Evolutionary conservation across 2,113 vertebrate genomes (phyloP), one percentile per base, ranked within the genome.

Genomic region (Antigone vipio): DNA sequence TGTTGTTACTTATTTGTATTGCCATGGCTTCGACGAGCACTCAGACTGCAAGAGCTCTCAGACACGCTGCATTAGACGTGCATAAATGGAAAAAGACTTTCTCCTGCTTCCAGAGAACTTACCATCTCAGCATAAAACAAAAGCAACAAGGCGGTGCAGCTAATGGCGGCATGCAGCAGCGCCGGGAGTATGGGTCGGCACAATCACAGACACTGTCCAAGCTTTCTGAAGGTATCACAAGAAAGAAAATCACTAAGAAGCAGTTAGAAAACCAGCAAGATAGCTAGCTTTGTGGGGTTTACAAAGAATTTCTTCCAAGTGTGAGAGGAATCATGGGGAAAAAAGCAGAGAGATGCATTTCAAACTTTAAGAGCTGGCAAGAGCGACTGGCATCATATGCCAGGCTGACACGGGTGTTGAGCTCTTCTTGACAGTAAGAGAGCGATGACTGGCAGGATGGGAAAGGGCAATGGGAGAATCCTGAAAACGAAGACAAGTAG

Each of bases 331-430:
- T 80, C 2, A 0, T 19, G 56, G 27, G 18, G 32, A 23, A n/a
- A 50, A 50, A 35, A 3, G 7, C 20, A 18, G 72, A 71, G 47
- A 73, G 45, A 89, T 53, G 35, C 18, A 62, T 79, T 94, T 97
- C 55, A 88, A 76, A 92, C 40, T 89, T 91, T 62, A 69, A 73
- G 53, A 90, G 45, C 15, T 96, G 96, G 95, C 94, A 96, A 27
- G 58, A 77, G 78, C 2, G 8, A 49, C 88, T 90, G 77, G 71
- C 69, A 73, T 96, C 88, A 55, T 88, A 94, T 89, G 88, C 82
- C 82, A 80, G 85, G 59, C 45, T 92, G 94, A 92, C 63, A 93
- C 76, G 95, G 83, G 92, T 96, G 96, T 92, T 93, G 94, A 96
- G 92, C 45, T 96, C 93, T 82, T 96, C 93, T 85, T 93, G 94